Evolutionary conservation across 2,797 vertebrate genomes (phyloP).

Genomic region (Graptemys geographica): DNA sequence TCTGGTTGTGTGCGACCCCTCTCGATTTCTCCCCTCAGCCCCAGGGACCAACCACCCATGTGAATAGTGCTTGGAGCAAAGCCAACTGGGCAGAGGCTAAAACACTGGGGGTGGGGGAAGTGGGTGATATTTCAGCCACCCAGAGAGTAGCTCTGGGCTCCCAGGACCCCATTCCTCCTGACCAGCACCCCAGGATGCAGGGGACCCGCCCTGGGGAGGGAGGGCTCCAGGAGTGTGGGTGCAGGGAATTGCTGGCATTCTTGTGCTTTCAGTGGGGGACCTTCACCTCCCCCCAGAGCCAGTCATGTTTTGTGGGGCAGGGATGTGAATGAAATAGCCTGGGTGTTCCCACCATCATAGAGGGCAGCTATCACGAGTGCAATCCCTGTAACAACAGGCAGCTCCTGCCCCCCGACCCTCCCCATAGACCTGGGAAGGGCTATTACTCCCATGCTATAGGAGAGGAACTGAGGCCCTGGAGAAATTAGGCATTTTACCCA

Average conservation of each 20-base stretch:
- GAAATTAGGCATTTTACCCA: background rate
- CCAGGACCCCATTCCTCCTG: background rate
- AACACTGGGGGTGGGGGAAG: rapidly evolving
- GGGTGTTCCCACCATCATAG: background rate
- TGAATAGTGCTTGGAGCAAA: background rate
- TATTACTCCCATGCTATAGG: background rate
- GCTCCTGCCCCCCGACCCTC: background rate
- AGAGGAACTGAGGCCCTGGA: background rate
- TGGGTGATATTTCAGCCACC: background rate
- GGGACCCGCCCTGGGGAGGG: background rate
- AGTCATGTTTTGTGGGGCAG: background rate
- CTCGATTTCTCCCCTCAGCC: background rate
- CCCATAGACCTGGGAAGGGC: background rate
- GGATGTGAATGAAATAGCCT: background rate
- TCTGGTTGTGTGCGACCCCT: background rate
- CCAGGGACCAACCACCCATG: background rate
- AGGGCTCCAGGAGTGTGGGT: background rate
- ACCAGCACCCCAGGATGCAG: background rate
- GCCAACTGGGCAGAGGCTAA: background rate
- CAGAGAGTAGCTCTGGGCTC: background rate
- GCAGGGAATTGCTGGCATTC: background rate
- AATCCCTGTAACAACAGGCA: too few species aligned
- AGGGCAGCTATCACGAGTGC: background rate
- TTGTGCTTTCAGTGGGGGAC: background rate
- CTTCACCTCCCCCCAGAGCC: background rate